Base-by-base conservation (phyloP, 2,888 invertebrate genomes). In the Dioctria rufipes region DNA sequence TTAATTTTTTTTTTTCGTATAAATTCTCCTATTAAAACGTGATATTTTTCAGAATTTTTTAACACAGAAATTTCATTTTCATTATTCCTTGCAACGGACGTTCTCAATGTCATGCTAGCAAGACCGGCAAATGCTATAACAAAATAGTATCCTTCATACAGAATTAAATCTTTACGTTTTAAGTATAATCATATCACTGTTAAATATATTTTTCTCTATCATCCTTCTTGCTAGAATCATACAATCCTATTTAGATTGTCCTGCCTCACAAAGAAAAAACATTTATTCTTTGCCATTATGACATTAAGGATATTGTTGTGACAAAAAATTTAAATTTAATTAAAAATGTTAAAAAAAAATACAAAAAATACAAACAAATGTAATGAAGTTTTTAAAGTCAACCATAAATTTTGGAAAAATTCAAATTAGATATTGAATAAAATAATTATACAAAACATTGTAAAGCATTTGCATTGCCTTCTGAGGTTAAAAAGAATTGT, bases 381-480 rank as follows among this genome's bases (percentile, higher is more conserved):
- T 49, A 49, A 49, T 49, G 11, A 25, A 25, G 25, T 25, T 25
- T 25, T 25, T 25, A 25, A 25, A 25, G 25, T 25, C 25, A 25
- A 25, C 54, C 11, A 54, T 8, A 54, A 54, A 54, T 0, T 54
- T 8, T 54, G 11, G 6, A 54, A 46, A 11, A n/a, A 54, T 54
- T 54, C 6, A 46, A 6, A 46, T 46, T 46, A 46, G 49, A 25
- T 25, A 25, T 25, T 25, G 25, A 25, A 25, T 46, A 46, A 63
- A n/a, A 46, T 37, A 39, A 43, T 51, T 25, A 75, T 54, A 60
- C 60, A 60, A 58, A 77, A 46, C 25, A 25, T 25, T 25, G 25
- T 25, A 25, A 61, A 40, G 63, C 51, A 77, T 77, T 77, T 77
- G 63, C 77, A 77, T 77, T 77, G 77, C 77, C 77, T 77, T 77